Conservation (phyloP, 2,888 invertebrate genomes). For the Achlya flavicornis region DNA sequence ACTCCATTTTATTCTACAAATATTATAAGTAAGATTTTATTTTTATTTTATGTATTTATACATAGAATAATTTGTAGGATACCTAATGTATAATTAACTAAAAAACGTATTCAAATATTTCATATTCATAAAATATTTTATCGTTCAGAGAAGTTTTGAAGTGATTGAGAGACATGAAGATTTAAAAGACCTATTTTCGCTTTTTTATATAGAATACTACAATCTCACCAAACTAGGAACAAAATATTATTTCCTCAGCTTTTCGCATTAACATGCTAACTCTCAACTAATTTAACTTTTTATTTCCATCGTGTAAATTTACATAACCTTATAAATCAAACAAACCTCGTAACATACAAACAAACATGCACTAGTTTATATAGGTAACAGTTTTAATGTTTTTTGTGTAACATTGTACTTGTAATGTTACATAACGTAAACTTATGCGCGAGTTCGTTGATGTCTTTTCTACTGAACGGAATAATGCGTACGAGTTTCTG, state of each 20-base stretch:
- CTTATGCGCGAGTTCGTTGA: constrained; percentile 25
- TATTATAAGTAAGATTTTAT: too few relatives aligned
- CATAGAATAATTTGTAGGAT: too few relatives aligned
- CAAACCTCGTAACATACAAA: constrained; percentile 1
- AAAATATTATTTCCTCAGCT: neutral
- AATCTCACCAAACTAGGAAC: neutral
- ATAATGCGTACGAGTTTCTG: constrained; percentile 9
- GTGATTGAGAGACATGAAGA: too few relatives aligned
- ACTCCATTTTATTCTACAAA: too few relatives aligned
- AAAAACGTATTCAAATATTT: too few relatives aligned
- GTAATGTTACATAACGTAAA: constrained; percentile 7
- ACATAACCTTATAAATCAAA: neutral
- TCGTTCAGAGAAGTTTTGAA: too few relatives aligned
- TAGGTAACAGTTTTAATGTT: constrained; percentile 15
- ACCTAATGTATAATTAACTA: too few relatives aligned
- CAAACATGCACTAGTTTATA: constrained; percentile 7
- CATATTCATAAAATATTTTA: too few relatives aligned
- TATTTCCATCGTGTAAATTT: neutral
- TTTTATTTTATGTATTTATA: too few relatives aligned
- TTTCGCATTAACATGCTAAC: neutral
- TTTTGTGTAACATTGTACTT: constrained; percentile 12
- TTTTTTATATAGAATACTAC: too few relatives aligned
- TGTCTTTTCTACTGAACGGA: constrained; percentile 50
- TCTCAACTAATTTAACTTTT: neutral
- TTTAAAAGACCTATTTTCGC: too few relatives aligned